These are phyloP conservation scores for Hypomesus transpacificus DNA, from an alignment of 2,113 vertebrate species.

Conservation along the genomic window DNA sequence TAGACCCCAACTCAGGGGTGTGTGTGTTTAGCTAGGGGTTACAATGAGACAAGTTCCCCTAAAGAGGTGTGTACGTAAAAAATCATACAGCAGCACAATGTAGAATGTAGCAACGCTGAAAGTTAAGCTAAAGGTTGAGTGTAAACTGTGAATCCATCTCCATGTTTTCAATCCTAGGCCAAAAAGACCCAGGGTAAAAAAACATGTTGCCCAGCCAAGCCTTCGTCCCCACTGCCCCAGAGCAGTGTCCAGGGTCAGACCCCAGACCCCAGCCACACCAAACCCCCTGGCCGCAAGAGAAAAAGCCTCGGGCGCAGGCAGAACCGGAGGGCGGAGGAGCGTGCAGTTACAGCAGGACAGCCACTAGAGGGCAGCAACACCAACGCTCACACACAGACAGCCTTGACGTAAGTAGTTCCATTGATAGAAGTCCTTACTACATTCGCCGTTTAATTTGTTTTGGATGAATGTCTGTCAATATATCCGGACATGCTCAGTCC, in stretches of 20 bases:
- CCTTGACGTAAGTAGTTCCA: constrained; percentile 25
- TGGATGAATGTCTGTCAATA: not conserved
- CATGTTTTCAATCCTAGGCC: too few species aligned
- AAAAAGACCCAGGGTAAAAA: too few species aligned
- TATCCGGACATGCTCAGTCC: not conserved
- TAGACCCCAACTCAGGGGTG: not conserved
- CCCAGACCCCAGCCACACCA: constrained; percentile 8
- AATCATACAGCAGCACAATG: too few species aligned
- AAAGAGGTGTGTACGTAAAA: too few species aligned
- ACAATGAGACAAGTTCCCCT: too few species aligned
- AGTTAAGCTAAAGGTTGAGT: too few species aligned
- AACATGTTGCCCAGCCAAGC: too few species aligned
- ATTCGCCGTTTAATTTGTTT: not conserved
- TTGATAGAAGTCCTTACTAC: not conserved
- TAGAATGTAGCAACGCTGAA: too few species aligned
- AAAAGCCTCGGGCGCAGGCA: not conserved
- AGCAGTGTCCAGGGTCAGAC: not conserved
- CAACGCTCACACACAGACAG: constrained; percentile 16
- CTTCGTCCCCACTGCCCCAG: too few species aligned
- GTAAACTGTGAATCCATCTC: too few species aligned
- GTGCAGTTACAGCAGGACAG: not conserved
- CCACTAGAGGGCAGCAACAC: constrained; percentile 60
- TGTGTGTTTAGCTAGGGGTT: too few species aligned
- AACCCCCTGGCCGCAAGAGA: constrained; percentile 14
- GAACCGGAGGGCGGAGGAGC: constrained; percentile 19